These are phyloP conservation scores for Melanotaenia boesemani DNA, from an alignment of 2,797 vertebrate species.

Conservation along the genomic window DNA sequence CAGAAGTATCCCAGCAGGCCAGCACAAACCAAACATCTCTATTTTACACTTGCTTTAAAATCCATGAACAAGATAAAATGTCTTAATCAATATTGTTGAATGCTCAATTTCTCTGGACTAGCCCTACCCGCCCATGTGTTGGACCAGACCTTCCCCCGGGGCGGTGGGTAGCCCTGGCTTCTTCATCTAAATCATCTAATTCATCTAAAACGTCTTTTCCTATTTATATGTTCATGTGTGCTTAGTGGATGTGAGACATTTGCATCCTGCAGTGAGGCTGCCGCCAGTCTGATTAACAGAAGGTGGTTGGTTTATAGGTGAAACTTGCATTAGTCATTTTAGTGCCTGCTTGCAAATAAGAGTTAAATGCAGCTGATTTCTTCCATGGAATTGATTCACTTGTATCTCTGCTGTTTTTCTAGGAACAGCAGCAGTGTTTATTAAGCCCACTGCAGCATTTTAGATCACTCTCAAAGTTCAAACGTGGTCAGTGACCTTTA, in stretches of 20 bases:
- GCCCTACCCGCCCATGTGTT: no score
- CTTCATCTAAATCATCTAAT: background rate
- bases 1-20: background rate
- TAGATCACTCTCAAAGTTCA: no score
- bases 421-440: slow-evolving; percentile 2
- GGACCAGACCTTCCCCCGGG: no score
- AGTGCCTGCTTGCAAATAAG: background rate
- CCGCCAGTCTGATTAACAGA: background rate
- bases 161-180: no score
- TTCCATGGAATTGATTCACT: slow-evolving; percentile 15
- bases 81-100: no score
- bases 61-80: no score
- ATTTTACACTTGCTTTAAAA: no score
- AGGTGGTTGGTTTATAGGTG: background rate
- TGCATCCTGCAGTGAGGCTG: background rate
- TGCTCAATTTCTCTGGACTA: no score
- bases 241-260: background rate
- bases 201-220: background rate
- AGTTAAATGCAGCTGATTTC: slow-evolving; percentile 4
- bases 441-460: slow-evolving; percentile 12
- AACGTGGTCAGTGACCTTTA: background rate
- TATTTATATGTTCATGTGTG: background rate
- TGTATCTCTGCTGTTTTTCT: slow-evolving; percentile 10
- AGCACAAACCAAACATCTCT: no score
- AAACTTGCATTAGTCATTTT: background rate